Evolutionary conservation across 2,113 vertebrate genomes (phyloP), one percentile per base, ranked within the genome.

Genomic region (Melanerpes formicivorus): DNA sequence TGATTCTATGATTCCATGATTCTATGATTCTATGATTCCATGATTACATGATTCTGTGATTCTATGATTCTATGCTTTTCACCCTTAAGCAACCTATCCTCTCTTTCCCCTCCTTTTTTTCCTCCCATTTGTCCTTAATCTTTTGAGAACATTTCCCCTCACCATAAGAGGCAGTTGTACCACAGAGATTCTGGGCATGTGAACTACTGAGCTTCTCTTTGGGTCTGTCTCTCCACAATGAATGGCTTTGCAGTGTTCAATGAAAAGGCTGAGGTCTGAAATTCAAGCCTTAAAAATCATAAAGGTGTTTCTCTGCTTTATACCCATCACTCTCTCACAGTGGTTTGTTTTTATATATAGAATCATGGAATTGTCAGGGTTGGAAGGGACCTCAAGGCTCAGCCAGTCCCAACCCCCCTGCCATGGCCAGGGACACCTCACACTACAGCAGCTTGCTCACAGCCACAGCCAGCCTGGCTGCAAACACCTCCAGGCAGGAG

Each of bases 161-260:
- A 90, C 80, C 87, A 90, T 95, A 96, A 95, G 72, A 90, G 70
- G 90, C 78, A 83, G 90, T 96, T 97, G 96, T 93, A 84, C 94
- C 88, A 93, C 85, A 90, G 88, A 94, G 90, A 95, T 82, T 92
- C 83, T 95, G 96, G 58, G 81, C 82, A 91, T 91, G 91, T 93
- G 91, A 95, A 93, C 84, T 93, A 88, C 87, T 74, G 84, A 95
- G 91, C 93, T 95, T 94, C 93, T 92, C 66, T 94, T 93, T 95
- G 64, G 76, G 59, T 95, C 79, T 75, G 14, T 90, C 73, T 93
- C 82, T 95, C 91, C 84, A 84, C 93, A 94, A 87, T 78, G 55
- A 96, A 90, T 86, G 90, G 86, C 90, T 93, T 93, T 80, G 32
- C 75, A 77, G 34, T 66, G 44, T 83, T 96, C 94, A 94, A 93